Evolutionary conservation across 2,113 vertebrate genomes (phyloP).

Genomic region (Willisornis vidua): DNA sequence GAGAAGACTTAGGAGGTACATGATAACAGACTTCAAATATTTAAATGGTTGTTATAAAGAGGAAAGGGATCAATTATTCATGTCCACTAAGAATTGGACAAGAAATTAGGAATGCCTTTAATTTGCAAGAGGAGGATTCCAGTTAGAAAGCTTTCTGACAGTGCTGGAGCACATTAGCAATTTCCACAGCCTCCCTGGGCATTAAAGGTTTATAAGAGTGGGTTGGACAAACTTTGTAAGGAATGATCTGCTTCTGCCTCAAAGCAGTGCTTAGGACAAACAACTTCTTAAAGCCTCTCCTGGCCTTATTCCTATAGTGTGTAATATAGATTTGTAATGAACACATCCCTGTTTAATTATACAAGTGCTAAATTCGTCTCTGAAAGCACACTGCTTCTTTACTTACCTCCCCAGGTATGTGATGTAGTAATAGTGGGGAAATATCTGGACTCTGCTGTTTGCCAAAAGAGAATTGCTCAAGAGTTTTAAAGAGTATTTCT

Average conservation of each 20-base stretch:
- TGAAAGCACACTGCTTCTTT: background rate
- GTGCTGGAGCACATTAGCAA: background rate
- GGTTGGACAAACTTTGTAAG: conserved; percentile 7
- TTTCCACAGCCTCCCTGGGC: background rate
- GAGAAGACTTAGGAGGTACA: conserved; percentile 58
- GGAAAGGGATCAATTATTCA: conserved; percentile 64
- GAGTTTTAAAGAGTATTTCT: background rate
- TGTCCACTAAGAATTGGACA: conserved; percentile 49
- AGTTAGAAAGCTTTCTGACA: conserved; percentile 11
- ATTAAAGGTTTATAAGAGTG: conserved; percentile 1
- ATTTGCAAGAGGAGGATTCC: conserved; percentile 32
- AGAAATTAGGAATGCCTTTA: conserved; percentile 44
- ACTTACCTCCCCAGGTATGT: background rate
- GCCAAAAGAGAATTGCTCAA: background rate
- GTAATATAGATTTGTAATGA: background rate
- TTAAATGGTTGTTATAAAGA: conserved; percentile 56
- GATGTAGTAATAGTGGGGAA: background rate
- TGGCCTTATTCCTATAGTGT: background rate
- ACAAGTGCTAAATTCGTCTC: background rate
- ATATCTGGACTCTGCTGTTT: background rate
- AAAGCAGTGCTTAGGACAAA: background rate
- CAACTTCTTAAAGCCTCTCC: conserved; percentile 1
- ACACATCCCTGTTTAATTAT: background rate
- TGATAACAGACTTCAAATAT: conserved; percentile 68
- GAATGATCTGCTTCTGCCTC: background rate